Base-by-base conservation (phyloP, 2,113 vertebrate species). In the Anoura caudifer region DNA sequence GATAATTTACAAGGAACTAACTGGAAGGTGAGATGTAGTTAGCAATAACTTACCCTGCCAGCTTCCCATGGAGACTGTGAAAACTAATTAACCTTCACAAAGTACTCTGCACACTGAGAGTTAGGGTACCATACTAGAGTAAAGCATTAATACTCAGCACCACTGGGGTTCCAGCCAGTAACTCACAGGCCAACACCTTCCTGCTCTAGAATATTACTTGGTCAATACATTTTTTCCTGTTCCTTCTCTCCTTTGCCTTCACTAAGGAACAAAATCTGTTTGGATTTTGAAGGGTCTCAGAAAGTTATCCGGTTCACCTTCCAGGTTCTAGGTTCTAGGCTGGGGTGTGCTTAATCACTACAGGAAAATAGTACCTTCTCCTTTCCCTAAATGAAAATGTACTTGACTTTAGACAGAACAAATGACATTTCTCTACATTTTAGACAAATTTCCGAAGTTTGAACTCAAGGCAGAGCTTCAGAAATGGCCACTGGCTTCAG, bases 1-100 rank as follows among this genome's bases (percentile, higher is more conserved):
- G 73, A 83, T 52, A 67, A 89, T 83, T 75, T 73, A 33, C 63
- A 43, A 85, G 38, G 81, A 89, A 80, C 45, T 69, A 89, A 82
- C 41, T 76, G 47, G 33, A n/a, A 96, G 94, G 92, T 56, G 83
- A 93, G 75, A 89, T 93, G 90, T 59, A 82, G 92, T 95, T 93
- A 94, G 95, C 94, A 92, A 47, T 93, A 95, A 83, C 76, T 87
- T 61, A 90, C 17, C 50, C 41, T 81, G 90, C 72, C 81, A 94
- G 85, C 84, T 43, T 95, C 96, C 92, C 59, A 56, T 19, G 8
- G 85, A 85, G 59, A 38, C 93, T 67, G 45, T 87, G 85, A 95
- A 90, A 96, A 65, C 85, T 90, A 96, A 97, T 92, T 95, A 97
- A 86, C 90, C 94, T 85, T 96, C 90, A 95, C 88, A 61, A 73